phyloP scores from a whole-genome alignment of 2,888 invertebrate genomes.

The Sicus ferrugineus region DNA sequence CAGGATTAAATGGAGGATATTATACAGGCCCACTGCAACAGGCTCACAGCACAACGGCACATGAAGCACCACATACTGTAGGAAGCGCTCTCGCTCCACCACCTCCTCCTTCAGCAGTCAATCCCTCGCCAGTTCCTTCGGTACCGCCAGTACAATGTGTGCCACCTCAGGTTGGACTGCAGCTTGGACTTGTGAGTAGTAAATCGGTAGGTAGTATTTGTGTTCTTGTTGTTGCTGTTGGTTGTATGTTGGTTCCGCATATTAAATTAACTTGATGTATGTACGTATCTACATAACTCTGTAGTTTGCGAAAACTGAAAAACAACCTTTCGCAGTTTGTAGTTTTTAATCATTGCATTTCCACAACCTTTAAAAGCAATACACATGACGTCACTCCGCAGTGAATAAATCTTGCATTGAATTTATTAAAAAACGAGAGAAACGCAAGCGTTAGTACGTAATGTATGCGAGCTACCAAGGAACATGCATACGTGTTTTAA shows the following conservation, averaged over 20 bases:
- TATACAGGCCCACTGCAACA: constrained; percentile 81
- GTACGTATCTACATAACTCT: background rate
- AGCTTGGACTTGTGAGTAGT: constrained; percentile 67
- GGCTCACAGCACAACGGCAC: constrained; percentile 87
- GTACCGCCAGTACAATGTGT: constrained; percentile 63
- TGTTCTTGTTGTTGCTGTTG: constrained; percentile 41
- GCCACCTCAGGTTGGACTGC: constrained; percentile 65
- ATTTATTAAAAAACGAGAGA: too few relatives aligned
- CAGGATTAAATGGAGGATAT: constrained; percentile 78
- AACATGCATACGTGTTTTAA: too few relatives aligned
- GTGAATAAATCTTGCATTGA: too few relatives aligned
- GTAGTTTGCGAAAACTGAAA: background rate
- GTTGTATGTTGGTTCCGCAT: constrained; percentile 38
- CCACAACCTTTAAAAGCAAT: too few relatives aligned
- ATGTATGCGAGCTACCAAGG: too few relatives aligned
- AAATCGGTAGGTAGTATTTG: constrained; percentile 64
- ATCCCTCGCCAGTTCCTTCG: constrained; percentile 67
- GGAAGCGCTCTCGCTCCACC: constrained; percentile 51
- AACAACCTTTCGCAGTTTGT: constrained; percentile 20
- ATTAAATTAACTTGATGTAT: constrained; percentile 27
- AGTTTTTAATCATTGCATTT: background rate
- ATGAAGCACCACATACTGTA: constrained; percentile 72
- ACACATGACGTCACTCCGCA: too few relatives aligned
- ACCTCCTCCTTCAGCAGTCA: constrained; percentile 57
- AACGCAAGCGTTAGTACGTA: too few relatives aligned